Evolutionary conservation across 2,797 vertebrate species (phyloP).

Genomic region (Aplochiton taeniatus): DNA sequence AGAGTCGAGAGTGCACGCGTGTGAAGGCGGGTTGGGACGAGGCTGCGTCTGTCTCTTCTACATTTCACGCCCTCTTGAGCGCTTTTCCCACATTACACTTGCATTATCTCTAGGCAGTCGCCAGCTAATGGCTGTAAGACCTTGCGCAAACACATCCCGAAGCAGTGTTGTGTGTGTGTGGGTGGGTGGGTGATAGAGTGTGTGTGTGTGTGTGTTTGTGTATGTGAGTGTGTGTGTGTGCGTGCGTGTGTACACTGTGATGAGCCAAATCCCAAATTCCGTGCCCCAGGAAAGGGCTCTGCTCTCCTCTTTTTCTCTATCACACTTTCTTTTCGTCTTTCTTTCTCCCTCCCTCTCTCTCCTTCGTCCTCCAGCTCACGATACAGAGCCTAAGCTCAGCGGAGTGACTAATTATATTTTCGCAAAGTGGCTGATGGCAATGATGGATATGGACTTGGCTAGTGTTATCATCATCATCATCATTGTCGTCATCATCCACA

Average conservation of each 20-base stretch:
- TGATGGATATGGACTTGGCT: constrained; percentile 51
- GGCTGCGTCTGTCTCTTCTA: constrained; percentile 17
- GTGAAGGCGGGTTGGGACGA: background rate
- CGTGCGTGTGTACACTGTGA: background rate
- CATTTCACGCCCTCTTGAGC: constrained; percentile 5
- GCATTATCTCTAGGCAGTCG: constrained; percentile 23
- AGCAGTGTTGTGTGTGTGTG: constrained; percentile 5
- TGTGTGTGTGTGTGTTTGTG: background rate
- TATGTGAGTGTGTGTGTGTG: background rate
- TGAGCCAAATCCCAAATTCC: constrained; percentile 1
- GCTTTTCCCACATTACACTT: constrained; percentile 26
- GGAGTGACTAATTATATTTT: constrained; percentile 45
- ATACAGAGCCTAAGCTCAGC: constrained; percentile 5
- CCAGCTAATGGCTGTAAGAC: constrained; percentile 27
- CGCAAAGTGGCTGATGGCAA: constrained; percentile 38
- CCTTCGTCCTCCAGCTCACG: background rate
- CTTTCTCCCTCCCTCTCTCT: background rate
- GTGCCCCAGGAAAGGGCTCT: constrained; percentile 1
- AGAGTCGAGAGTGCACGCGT: constrained; percentile 4
- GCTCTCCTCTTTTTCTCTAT: background rate
- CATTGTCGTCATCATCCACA: constrained; percentile 55
- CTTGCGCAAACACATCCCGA: constrained; percentile 17
- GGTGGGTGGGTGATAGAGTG: background rate
- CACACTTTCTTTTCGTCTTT: background rate
- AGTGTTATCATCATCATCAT: constrained; percentile 56